Evolutionary conservation across 2,113 vertebrate genomes (phyloP).

Genomic region (Phrynocephalus versicolor): DNA sequence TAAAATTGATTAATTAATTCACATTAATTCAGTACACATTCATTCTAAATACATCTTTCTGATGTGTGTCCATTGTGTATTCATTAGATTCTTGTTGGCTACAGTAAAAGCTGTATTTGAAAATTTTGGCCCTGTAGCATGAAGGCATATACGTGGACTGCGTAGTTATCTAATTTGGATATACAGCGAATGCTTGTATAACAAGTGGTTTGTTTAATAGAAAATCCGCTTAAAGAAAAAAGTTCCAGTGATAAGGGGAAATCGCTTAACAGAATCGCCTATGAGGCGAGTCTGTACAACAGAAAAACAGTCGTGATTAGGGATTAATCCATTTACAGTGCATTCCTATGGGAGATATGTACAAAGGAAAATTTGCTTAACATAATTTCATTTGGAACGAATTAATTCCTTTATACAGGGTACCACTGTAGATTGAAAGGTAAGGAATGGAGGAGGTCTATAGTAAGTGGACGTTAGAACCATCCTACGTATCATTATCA

Average conservation of each 20-base stretch:
- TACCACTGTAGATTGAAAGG: neutral
- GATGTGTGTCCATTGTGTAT: neutral
- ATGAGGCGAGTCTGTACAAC: too few relatives aligned
- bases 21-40: neutral
- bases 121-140: neutral
- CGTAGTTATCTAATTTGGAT: neutral
- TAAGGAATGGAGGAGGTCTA: slow-evolving; percentile 8
- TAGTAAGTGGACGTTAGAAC: neutral
- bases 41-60: neutral
- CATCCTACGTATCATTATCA: slow-evolving; percentile 15
- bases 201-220: too few relatives aligned
- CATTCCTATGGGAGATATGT: too few relatives aligned
- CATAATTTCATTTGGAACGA: too few relatives aligned
- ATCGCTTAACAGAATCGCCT: too few relatives aligned
- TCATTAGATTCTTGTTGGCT: neutral
- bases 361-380: too few relatives aligned
- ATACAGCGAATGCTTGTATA: too few relatives aligned
- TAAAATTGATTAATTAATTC: neutral
- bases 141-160: neutral
- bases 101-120: neutral
- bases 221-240: too few relatives aligned
- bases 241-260: too few relatives aligned
- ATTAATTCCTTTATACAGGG: too few relatives aligned
- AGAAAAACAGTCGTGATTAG: too few relatives aligned
- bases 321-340: too few relatives aligned